phyloP scores from a whole-genome alignment of 1,140 invertebrate species.

The Procambarus virginalis region DNA sequence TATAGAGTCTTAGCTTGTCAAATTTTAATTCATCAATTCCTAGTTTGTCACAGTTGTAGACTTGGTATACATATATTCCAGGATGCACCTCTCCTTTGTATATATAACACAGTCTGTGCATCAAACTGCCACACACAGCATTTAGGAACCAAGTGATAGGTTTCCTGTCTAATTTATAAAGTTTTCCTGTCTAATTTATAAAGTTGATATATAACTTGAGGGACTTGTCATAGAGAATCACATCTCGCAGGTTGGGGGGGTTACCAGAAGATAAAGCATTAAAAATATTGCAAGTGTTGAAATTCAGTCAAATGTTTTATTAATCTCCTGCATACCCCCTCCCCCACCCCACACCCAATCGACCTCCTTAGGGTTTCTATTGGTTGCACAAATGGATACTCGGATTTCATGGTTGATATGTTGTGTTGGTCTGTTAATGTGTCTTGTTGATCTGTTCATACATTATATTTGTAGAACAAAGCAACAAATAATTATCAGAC shows the following conservation, averaged over 20 bases:
- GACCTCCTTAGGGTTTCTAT: conserved; percentile 18
- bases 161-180: conserved; percentile 8
- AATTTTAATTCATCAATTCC: background rate
- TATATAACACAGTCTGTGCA: conserved; percentile 37
- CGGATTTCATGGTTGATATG: conserved; percentile 20
- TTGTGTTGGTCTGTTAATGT: conserved; percentile 13
- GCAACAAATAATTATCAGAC: background rate
- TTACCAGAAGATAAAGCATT: background rate
- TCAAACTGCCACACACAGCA: conserved; percentile 43
- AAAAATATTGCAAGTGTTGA: background rate
- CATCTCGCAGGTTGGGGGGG: background rate
- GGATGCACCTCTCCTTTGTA: conserved; percentile 44
- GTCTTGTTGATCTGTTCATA: background rate
- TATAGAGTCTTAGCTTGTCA: background rate
- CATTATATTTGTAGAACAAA: background rate
- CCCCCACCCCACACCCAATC: too few relatives aligned
- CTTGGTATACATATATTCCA: conserved; percentile 21
- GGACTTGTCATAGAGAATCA: conserved; percentile 7
- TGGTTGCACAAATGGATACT: conserved; percentile 38
- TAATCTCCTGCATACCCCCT: conserved; percentile 1
- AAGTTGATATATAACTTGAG: conserved; percentile 13
- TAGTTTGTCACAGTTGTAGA: conserved; percentile 5
- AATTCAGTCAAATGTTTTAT: background rate
- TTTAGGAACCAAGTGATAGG: conserved; percentile 42
- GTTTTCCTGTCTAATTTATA: conserved; percentile 7